A percentile compares a stretch with the other conserved stretches of the same genome.
Evolutionary conservation across 2,888 invertebrate species (phyloP).

Genomic region (Chrysina gloriosa): DNA sequence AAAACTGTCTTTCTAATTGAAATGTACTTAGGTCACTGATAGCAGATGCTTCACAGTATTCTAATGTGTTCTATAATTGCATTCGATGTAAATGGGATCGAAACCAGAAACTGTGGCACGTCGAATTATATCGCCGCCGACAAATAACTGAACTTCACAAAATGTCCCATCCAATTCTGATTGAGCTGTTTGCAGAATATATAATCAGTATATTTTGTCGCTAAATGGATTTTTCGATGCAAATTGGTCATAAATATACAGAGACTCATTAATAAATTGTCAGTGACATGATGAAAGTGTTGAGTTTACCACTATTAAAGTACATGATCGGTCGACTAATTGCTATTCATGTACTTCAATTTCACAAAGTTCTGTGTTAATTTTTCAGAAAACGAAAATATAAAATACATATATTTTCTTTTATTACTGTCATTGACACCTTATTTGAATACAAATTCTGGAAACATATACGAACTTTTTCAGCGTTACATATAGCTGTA

Average conservation of each 20-base stretch:
- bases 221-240: conserved; percentile 8
- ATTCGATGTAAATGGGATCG: conserved; percentile 2
- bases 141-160: conserved; percentile 1
- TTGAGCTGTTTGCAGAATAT: conserved; percentile 9
- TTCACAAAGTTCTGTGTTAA: too few relatives aligned
- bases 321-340: too few relatives aligned
- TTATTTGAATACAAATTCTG: too few relatives aligned
- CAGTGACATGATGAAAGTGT: background rate
- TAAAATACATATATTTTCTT: too few relatives aligned
- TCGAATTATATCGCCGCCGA: background rate
- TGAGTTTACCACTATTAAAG: background rate
- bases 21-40: too few relatives aligned
- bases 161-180: conserved; percentile 14
- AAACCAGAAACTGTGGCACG: background rate
- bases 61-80: too few relatives aligned
- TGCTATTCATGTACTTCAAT: too few relatives aligned
- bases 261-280: conserved; percentile 7
- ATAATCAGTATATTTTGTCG: background rate
- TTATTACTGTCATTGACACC: too few relatives aligned
- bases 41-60: background rate
- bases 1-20: too few relatives aligned
- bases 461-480: too few relatives aligned
- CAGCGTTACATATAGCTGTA: too few relatives aligned
- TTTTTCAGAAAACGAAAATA: too few relatives aligned
- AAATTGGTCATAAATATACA: conserved; percentile 16